Conservation (phyloP, 2,797 vertebrate species). For the Decapterus maruadsi region DNA sequence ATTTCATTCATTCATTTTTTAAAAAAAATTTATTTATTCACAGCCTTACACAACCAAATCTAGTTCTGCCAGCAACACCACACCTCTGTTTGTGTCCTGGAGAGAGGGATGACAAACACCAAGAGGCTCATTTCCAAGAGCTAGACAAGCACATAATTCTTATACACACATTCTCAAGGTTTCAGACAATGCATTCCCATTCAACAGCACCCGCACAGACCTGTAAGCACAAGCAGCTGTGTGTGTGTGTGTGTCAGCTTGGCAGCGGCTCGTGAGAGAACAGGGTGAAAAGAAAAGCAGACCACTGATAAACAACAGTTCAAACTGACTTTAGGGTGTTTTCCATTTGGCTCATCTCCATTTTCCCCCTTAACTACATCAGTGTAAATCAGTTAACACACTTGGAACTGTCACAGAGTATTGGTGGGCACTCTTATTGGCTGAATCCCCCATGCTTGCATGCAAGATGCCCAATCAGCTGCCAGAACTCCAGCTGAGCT, state of each 20-base stretch:
- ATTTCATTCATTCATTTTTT: not conserved
- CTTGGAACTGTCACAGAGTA: slow-evolving; percentile 11
- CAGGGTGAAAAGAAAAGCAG: not conserved
- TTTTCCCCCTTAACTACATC: slow-evolving; percentile 18
- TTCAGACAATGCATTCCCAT: slow-evolving; percentile 25
- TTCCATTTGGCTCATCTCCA: slow-evolving; percentile 54
- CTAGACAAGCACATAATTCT: slow-evolving; percentile 1
- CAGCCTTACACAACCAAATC: not conserved
- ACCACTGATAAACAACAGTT: slow-evolving; percentile 22
- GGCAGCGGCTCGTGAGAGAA: slow-evolving; percentile 25
- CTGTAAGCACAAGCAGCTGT: slow-evolving; percentile 50
- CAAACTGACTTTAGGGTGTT: slow-evolving; percentile 41
- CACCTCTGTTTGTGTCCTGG: slow-evolving; percentile 21
- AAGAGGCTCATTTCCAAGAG: slow-evolving; percentile 28
- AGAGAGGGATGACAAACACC: slow-evolving; percentile 15
- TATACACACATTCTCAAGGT: slow-evolving; percentile 7
- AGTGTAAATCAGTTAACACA: slow-evolving; percentile 23
- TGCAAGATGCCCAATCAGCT: slow-evolving; percentile 82
- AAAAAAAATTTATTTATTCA: not conserved
- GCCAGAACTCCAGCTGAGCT: slow-evolving; percentile 84
- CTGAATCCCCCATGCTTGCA: slow-evolving; percentile 72
- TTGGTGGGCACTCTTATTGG: slow-evolving; percentile 68
- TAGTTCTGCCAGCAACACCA: slow-evolving; percentile 1
- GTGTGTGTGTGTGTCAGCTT: not conserved
- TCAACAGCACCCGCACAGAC: slow-evolving; percentile 11